Evolutionary conservation across 2,113 vertebrate species (phyloP).

Genomic region (Datnioides undecimradiatus): DNA sequence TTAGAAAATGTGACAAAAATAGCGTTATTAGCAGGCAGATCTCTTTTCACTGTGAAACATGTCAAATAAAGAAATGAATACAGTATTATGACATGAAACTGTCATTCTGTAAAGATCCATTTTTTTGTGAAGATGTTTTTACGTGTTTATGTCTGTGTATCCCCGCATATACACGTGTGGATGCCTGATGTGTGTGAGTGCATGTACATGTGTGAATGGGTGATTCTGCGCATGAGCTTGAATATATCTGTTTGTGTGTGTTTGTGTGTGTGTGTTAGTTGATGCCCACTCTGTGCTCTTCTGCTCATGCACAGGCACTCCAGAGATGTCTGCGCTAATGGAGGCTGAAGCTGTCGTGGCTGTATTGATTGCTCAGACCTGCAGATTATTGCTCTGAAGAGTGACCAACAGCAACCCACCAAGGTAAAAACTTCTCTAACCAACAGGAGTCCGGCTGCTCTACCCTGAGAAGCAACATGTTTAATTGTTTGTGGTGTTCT

Average conservation of each 20-base stretch:
- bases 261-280: slow-evolving; percentile 48
- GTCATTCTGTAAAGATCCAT: background rate
- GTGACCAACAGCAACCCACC: slow-evolving; percentile 84
- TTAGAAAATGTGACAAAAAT: background rate
- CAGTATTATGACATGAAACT: background rate
- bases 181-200: slow-evolving; percentile 18
- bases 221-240: slow-evolving; percentile 71
- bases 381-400: slow-evolving; percentile 86
- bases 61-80: background rate
- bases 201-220: slow-evolving; percentile 46
- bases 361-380: slow-evolving; percentile 85
- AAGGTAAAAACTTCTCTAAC: slow-evolving; percentile 78
- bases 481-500: slow-evolving; percentile 88
- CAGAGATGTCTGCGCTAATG: slow-evolving; percentile 78
- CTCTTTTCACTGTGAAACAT: background rate
- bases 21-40: background rate
- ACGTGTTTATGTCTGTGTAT: background rate
- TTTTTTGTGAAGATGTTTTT: background rate
- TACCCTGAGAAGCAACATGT: slow-evolving; percentile 80
- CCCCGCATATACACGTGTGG: slow-evolving; percentile 2
- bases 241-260: slow-evolving; percentile 65
- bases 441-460: slow-evolving; percentile 73
- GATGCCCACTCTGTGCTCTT: slow-evolving; percentile 72
- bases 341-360: slow-evolving; percentile 77
- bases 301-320: slow-evolving; percentile 81